Evolutionary conservation across 2,113 vertebrate species (phyloP).

Genomic region (Tetraodon nigroviridis): DNA sequence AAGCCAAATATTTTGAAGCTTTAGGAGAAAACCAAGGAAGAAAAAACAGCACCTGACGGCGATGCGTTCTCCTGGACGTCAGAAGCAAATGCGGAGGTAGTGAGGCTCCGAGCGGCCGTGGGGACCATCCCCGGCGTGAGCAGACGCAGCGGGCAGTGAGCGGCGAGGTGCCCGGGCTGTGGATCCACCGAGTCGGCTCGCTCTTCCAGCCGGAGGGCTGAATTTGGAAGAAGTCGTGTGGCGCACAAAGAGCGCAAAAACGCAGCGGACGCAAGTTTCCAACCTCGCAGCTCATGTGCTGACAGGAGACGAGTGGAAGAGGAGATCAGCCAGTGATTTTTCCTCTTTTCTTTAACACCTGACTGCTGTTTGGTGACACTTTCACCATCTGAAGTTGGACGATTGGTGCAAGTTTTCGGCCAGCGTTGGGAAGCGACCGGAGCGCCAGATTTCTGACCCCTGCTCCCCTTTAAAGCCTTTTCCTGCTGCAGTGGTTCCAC

Average conservation of each 20-base stretch:
- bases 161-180: conserved; percentile 29
- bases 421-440: background rate
- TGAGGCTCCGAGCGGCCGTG: conserved; percentile 7
- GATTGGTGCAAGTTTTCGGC: conserved; percentile 42
- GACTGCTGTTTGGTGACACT: conserved; percentile 8
- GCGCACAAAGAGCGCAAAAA: conserved; percentile 47
- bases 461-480: conserved; percentile 7
- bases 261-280: conserved; percentile 37
- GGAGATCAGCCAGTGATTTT: background rate
- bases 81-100: conserved; percentile 17
- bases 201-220: conserved; percentile 16
- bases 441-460: background rate
- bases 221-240: conserved; percentile 36
- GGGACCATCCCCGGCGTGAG: conserved; percentile 23
- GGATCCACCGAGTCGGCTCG: conserved; percentile 26
- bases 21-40: background rate
- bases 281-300: conserved; percentile 23
- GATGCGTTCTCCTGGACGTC: conserved; percentile 5
- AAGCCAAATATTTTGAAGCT: conserved; percentile 15
- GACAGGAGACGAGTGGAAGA: conserved; percentile 25
- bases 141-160: conserved; percentile 27
- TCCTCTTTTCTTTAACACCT: background rate
- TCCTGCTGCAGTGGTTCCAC: conserved; percentile 24
- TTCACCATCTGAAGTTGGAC: conserved; percentile 47
- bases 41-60: conserved; percentile 2